Conservation (phyloP, 2,888 invertebrate genomes). For the Oscheius onirici region DNA sequence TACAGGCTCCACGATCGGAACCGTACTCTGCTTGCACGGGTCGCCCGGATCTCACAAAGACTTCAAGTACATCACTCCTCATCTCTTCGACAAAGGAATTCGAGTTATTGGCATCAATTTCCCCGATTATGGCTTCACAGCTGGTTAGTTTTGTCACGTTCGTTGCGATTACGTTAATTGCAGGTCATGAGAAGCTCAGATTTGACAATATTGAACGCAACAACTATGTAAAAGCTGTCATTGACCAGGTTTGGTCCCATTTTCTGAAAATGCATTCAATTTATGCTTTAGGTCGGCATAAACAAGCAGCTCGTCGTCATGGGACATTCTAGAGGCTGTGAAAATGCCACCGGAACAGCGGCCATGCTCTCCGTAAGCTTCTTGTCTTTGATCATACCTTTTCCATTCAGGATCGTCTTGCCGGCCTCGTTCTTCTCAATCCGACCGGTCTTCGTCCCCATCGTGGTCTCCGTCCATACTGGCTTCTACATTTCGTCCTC, state of each 20-base stretch:
- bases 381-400: not conserved
- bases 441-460: constrained; percentile 51
- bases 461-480: constrained; percentile 46
- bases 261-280: not conserved
- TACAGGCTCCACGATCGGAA: constrained; percentile 45
- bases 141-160: constrained; percentile 16
- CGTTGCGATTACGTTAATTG: constrained; percentile 3
- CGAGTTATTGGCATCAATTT: constrained; percentile 58
- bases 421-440: constrained; percentile 50
- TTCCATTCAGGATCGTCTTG: constrained; percentile 22
- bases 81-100: constrained; percentile 40
- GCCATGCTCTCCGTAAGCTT: constrained; percentile 14
- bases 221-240: constrained; percentile 45
- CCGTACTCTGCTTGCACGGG: constrained; percentile 54
- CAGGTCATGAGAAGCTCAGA: constrained; percentile 31
- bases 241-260: constrained; percentile 13
- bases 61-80: constrained; percentile 54
- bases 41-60: constrained; percentile 59
- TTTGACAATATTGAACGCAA: constrained; percentile 46
- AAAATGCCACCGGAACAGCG: constrained; percentile 44
- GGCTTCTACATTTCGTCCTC: constrained; percentile 26
- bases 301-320: constrained; percentile 37
- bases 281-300: constrained; percentile 22
- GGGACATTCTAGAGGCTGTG: constrained; percentile 52
- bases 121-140: constrained; percentile 49